Percentiles rank a stretch among this genome's conserved stretches.
These are phyloP conservation scores for Amphiprion clarkii DNA, from an alignment of 2,797 vertebrate species.

Conservation along the genomic window DNA sequence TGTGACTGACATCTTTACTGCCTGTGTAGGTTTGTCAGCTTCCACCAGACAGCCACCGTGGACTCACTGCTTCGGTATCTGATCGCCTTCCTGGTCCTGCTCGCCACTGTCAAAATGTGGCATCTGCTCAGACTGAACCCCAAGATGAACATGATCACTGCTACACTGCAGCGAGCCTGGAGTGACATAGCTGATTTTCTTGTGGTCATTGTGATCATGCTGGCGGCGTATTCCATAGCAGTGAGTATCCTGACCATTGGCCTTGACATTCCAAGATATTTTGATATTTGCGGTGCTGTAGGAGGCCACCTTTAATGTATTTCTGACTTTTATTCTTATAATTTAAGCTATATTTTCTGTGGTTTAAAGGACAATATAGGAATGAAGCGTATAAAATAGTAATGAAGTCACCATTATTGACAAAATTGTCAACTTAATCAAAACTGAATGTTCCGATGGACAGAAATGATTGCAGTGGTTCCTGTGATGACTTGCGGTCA, in stretches of 20 bases:
- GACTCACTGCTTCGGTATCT: constrained; percentile 89
- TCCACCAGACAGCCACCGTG: constrained; percentile 88
- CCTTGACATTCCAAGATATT: neutral
- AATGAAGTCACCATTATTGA: neutral
- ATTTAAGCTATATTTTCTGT: neutral
- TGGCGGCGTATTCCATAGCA: constrained; percentile 88
- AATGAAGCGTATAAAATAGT: neutral
- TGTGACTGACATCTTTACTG: neutral
- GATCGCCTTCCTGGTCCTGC: constrained; percentile 92
- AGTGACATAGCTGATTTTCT: constrained; percentile 90
- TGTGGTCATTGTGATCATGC: constrained; percentile 87
- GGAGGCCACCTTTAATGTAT: constrained; percentile 1
- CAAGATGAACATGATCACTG: constrained; percentile 91
- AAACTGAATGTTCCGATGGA: neutral
- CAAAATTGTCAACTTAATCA: neutral
- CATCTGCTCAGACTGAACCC: constrained; percentile 93
- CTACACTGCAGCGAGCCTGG: constrained; percentile 89
- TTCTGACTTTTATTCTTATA: neutral
- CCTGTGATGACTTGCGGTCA: neutral
- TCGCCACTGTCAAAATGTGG: constrained; percentile 94
- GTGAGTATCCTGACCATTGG: constrained; percentile 79
- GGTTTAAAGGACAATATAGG: neutral
- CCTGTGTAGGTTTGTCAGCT: constrained; percentile 86
- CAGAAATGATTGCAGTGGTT: neutral
- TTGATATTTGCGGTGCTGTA: neutral